phyloP scores from a whole-genome alignment of 2,797 vertebrate genomes.

The Oryzias sinensis region DNA sequence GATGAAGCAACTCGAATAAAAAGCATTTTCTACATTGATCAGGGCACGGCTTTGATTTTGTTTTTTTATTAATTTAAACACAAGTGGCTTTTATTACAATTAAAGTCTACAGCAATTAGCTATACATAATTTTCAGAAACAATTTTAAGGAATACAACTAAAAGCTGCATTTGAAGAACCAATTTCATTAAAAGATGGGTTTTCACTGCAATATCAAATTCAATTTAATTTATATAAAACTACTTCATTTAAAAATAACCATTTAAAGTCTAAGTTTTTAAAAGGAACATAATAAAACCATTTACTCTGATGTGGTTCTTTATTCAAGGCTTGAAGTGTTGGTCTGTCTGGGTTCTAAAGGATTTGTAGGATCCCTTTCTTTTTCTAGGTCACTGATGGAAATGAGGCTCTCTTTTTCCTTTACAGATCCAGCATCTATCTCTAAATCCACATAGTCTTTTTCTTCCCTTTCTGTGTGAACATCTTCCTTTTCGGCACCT shows the following conservation, averaged over 20 bases:
- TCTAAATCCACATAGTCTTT: slow-evolving; percentile 55
- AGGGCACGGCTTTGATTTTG: too few species aligned
- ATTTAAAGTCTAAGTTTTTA: neutral
- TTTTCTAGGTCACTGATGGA: slow-evolving; percentile 78
- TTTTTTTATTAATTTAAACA: too few species aligned
- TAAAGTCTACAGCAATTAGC: too few species aligned
- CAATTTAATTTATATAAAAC: too few species aligned
- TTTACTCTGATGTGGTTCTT: neutral
- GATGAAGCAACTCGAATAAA: slow-evolving; percentile 50
- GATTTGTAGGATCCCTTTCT: slow-evolving; percentile 47
- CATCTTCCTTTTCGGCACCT: neutral
- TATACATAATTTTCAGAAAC: too few species aligned
- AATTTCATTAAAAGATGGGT: too few species aligned
- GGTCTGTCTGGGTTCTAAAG: slow-evolving; percentile 32
- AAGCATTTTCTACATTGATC: slow-evolving; percentile 16
- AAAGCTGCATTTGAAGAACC: too few species aligned
- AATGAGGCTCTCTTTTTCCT: slow-evolving; percentile 75
- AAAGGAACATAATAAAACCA: neutral
- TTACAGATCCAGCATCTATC: slow-evolving; percentile 63
- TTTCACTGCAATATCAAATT: too few species aligned
- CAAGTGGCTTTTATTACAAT: too few species aligned
- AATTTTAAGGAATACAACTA: too few species aligned
- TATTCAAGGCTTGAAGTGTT: neutral
- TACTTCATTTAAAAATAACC: too few species aligned
- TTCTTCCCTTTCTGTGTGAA: slow-evolving; percentile 21